Conservation (phyloP, 2,888 invertebrate genomes). For the Leptogaster cylindrica region DNA sequence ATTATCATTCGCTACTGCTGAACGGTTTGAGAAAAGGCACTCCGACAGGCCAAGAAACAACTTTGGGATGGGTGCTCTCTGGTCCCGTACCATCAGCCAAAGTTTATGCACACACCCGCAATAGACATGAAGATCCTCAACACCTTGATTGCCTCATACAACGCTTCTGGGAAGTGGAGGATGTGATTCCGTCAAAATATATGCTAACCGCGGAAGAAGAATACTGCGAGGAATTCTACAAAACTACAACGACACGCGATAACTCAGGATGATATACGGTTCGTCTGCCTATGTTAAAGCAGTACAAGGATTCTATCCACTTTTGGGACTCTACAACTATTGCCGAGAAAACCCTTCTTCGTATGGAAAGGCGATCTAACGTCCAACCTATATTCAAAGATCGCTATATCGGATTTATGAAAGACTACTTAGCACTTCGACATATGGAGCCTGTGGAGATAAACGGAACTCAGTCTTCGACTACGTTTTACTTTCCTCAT, state of each 20-base stretch:
- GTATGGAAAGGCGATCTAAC: not conserved
- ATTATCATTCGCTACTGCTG: not conserved
- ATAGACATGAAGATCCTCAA: no score
- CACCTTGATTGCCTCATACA: not conserved
- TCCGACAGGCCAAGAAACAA: not conserved
- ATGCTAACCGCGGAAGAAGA: not conserved
- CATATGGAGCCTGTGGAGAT: not conserved
- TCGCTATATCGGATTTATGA: not conserved
- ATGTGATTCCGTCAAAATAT: not conserved
- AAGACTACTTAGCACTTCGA: not conserved
- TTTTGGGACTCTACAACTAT: not conserved
- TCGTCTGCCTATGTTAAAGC: not conserved
- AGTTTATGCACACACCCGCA: not conserved
- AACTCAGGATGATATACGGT: not conserved
- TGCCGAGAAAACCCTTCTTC: not conserved
- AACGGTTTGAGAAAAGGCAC: not conserved
- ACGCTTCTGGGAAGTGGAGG: not conserved
- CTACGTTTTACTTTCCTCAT: not conserved
- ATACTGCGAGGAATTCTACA: not conserved
- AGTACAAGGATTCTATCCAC: not conserved
- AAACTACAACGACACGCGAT: not conserved
- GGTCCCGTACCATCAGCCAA: not conserved
- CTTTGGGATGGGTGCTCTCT: not conserved
- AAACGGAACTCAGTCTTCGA: not conserved
- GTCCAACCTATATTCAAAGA: not conserved